These are phyloP conservation scores for Capra hircus DNA, from an alignment of 2,113 vertebrate genomes.

Conservation along the genomic window DNA sequence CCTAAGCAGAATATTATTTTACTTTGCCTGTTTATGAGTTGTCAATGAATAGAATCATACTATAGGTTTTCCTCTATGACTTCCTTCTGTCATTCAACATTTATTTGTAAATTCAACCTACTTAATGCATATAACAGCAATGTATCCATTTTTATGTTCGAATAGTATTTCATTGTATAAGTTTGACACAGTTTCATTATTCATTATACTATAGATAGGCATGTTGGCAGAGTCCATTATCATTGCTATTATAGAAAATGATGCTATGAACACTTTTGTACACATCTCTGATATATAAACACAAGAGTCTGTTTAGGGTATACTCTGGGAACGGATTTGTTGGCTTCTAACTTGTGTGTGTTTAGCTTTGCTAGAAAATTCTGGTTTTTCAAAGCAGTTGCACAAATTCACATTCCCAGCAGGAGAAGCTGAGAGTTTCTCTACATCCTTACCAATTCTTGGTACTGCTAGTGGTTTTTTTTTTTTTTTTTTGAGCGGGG, in stretches of 20 bases:
- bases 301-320: not conserved
- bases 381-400: not conserved
- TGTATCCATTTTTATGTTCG: not conserved
- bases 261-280: not conserved
- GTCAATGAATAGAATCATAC: not conserved
- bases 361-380: conserved; percentile 12
- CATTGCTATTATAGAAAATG: not conserved
- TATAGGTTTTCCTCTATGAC: not conserved
- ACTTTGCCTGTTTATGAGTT: not conserved
- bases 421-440: not conserved
- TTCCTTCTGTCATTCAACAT: not conserved
- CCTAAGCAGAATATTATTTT: not conserved
- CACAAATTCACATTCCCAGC: not conserved
- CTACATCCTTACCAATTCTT: not conserved
- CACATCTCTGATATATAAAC: not conserved
- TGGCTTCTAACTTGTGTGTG: not conserved
- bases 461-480: not conserved
- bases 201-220: not conserved
- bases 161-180: not conserved
- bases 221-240: not conserved
- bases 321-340: not conserved
- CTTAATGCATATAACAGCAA: not conserved
- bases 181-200: not conserved
- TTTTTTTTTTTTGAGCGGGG: not conserved
- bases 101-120: not conserved